Evolutionary conservation across 2,888 invertebrate species (phyloP), one percentile per base, ranked within the genome.

Genomic region (Electrophaes corylata): DNA sequence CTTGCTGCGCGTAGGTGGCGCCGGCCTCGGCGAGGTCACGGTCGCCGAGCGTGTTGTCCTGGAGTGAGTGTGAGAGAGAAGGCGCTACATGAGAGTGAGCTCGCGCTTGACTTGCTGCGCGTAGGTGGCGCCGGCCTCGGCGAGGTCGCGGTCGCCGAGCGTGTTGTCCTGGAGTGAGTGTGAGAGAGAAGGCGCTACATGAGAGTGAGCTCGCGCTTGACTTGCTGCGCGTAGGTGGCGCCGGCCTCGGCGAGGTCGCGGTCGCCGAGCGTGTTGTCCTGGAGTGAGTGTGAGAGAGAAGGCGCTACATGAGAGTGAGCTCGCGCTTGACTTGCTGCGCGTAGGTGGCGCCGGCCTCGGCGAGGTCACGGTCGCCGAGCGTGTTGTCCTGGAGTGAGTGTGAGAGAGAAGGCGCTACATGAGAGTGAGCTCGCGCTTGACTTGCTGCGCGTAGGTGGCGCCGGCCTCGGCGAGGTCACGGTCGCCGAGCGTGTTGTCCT

Each of bases 111-210:
- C 39, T 5, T 39, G 45, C 39, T 51, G 53, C 29, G 26, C 12
- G 31, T 29, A 51, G 35, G 37, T 23, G 18, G 37, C 53, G n/a
- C 33, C 12, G 3, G 46, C 46, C 40, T 33, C 23, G 31, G 60
- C 60, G 4, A 89, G 79, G 76, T 88, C 88, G 6, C 67, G 62
- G 73, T 86, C 87, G 8, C 82, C 85, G 19, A 62, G 16, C n/a
- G 76, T 46, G n/a, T 66, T 62, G 47, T 83, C 85, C 11, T 75
- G 29, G n/a, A n/a, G n/a, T n/a, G n/a, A n/a, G n/a, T n/a, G n/a
- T n/a, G n/a, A n/a, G n/a, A n/a, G n/a, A n/a, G n/a, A n/a, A n/a
- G n/a, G n/a, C 6, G 11, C 51, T 51, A 44, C 37, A 44, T 37
- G n/a, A 19, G 1, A 11, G 53, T 11, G 39, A 53, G 53, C 39